phyloP scores from a whole-genome alignment of 1,140 invertebrate genomes.

The Drusus annulatus region DNA sequence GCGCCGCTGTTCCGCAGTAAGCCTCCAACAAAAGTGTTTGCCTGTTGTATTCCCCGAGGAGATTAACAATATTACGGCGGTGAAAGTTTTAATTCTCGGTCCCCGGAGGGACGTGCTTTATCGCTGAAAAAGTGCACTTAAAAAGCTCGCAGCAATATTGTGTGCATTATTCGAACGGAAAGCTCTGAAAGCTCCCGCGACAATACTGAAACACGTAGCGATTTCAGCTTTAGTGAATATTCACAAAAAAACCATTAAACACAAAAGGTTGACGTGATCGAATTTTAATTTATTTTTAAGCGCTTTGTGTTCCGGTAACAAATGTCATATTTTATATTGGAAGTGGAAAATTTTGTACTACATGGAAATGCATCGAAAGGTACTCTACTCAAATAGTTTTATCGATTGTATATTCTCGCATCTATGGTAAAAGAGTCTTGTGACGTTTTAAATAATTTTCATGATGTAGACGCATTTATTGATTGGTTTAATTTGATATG shows the following conservation, averaged over 20 bases:
- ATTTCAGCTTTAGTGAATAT: slow-evolving; percentile 15
- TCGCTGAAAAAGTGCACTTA: slow-evolving; percentile 28
- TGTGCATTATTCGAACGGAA: slow-evolving; percentile 23
- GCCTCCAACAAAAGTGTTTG: slow-evolving; percentile 7
- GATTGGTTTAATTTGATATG: too few species aligned
- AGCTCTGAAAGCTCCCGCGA: slow-evolving; percentile 14
- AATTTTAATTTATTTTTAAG: too few species aligned
- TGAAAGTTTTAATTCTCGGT: slow-evolving; percentile 6
- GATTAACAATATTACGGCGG: slow-evolving; percentile 22
- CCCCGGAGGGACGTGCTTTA: slow-evolving; percentile 7
- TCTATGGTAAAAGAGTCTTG: too few species aligned
- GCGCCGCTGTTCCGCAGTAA: background rate
- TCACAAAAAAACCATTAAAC: background rate
- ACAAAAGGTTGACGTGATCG: too few species aligned
- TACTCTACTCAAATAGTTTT: too few species aligned
- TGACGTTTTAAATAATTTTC: too few species aligned
- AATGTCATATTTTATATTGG: too few species aligned
- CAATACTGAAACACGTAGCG: slow-evolving; percentile 21
- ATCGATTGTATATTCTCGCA: too few species aligned
- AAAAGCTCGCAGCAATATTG: slow-evolving; percentile 31
- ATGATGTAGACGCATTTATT: too few species aligned
- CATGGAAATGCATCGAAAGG: too few species aligned
- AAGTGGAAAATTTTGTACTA: too few species aligned
- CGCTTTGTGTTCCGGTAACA: too few species aligned
- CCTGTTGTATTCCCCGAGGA: background rate